Evolutionary conservation across 2,888 invertebrate species (phyloP).

Genomic region (Aphidius colemani): DNA sequence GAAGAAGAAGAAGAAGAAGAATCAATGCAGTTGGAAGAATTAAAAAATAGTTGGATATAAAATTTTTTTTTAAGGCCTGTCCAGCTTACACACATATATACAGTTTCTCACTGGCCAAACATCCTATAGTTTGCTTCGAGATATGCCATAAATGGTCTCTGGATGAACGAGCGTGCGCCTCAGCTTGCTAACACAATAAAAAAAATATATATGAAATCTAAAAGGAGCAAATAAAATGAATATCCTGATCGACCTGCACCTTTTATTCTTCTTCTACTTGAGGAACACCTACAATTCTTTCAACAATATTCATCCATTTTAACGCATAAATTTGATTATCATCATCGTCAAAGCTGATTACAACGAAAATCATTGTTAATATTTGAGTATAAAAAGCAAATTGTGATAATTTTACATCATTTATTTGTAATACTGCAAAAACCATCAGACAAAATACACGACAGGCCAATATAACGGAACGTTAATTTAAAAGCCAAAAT

Average conservation of each 20-base stretch:
- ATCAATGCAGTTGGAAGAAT: too few species aligned
- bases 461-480: slow-evolving; percentile 19
- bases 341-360: background rate
- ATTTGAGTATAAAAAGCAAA: too few species aligned
- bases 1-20: too few species aligned
- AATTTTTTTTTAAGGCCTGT: background rate
- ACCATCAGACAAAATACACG: background rate
- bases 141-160: slow-evolving; percentile 40
- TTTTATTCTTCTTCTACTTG: background rate
- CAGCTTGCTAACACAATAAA: background rate
- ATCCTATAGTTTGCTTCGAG: slow-evolving; percentile 34
- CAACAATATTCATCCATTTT: too few species aligned
- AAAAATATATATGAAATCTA: background rate
- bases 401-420: too few species aligned
- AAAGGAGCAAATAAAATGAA: slow-evolving; percentile 24
- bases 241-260: slow-evolving; percentile 19
- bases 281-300: too few species aligned
- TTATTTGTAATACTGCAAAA: background rate
- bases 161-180: slow-evolving; percentile 30
- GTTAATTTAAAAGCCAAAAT: slow-evolving; percentile 29
- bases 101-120: slow-evolving; percentile 12
- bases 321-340: too few species aligned
- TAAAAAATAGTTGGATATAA: too few species aligned
- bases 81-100: slow-evolving; percentile 10
- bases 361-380: background rate